These are phyloP conservation scores for Catharus fuscescens DNA, from an alignment of 2,113 vertebrate species.

Conservation along the genomic window DNA sequence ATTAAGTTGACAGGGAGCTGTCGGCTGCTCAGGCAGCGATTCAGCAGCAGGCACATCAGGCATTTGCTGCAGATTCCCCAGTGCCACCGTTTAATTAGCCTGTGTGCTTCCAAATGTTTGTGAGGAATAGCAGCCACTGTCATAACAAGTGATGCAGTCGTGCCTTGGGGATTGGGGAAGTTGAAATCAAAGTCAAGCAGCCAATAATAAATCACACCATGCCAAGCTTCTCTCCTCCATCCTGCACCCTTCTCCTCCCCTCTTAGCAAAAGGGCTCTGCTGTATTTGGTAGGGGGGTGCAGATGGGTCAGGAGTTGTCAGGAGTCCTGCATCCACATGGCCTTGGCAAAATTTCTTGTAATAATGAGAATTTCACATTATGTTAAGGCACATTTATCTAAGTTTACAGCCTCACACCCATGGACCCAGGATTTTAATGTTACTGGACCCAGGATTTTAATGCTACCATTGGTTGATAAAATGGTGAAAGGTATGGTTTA, in stretches of 20 bases:
- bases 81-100: slow-evolving; percentile 13
- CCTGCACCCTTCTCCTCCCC: background rate
- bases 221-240: background rate
- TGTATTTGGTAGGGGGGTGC: background rate
- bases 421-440: background rate
- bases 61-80: slow-evolving; percentile 29
- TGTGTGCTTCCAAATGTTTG: background rate
- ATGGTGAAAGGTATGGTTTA: background rate
- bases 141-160: background rate
- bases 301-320: background rate
- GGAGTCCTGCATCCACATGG: background rate
- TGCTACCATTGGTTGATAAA: background rate
- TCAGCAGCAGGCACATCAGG: background rate
- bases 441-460: background rate
- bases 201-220: background rate
- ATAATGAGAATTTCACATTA: background rate
- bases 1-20: slow-evolving; percentile 20
- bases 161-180: slow-evolving; percentile 4
- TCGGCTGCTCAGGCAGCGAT: slow-evolving; percentile 5
- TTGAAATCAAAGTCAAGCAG: slow-evolving; percentile 8
- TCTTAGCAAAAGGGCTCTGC: background rate
- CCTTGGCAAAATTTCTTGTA: background rate
- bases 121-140: background rate
- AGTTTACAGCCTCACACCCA: accelerated
- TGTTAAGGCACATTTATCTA: background rate